Percentiles rank a stretch among this genome's conserved stretches.
Evolutionary conservation across 1,140 invertebrate species (phyloP).

Genomic region (Bombus turneri): DNA sequence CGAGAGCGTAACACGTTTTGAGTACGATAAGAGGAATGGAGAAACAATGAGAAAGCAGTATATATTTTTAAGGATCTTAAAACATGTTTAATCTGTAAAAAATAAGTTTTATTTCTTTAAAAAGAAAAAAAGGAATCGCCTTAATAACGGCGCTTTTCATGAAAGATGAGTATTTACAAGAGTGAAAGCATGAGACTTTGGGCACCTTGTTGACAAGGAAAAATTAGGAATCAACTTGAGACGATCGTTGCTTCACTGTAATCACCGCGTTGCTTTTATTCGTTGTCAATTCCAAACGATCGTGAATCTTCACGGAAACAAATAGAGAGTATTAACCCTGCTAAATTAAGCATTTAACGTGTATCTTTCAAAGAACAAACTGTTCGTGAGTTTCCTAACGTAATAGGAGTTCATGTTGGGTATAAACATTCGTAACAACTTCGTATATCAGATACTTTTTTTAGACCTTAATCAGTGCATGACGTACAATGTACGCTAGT

Average conservation of each 20-base stretch:
- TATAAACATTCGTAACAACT: slow-evolving; percentile 34
- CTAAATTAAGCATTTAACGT: slow-evolving; percentile 60
- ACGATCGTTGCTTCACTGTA: slow-evolving; percentile 54
- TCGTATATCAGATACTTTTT: slow-evolving; percentile 52
- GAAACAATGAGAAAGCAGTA: slow-evolving; percentile 23
- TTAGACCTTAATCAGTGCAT: slow-evolving; percentile 46
- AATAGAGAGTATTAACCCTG: slow-evolving; percentile 56
- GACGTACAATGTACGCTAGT: slow-evolving; percentile 50
- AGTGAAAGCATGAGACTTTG: neutral
- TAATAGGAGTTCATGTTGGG: slow-evolving; percentile 20
- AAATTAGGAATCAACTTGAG: slow-evolving; percentile 25
- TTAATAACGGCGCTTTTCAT: neutral
- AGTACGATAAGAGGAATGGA: slow-evolving; percentile 32
- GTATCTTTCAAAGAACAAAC: slow-evolving; percentile 47
- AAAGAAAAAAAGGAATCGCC: neutral
- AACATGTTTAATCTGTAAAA: slow-evolving; percentile 55
- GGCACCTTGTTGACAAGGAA: neutral
- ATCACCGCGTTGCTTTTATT: slow-evolving; percentile 61
- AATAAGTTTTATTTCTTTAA: slow-evolving; percentile 47
- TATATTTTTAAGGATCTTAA: slow-evolving; percentile 67
- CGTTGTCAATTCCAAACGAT: slow-evolving; percentile 29
- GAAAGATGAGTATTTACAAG: slow-evolving; percentile 16
- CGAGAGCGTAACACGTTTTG: slow-evolving; percentile 50
- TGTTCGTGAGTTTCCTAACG: slow-evolving; percentile 12
- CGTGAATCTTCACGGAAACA: slow-evolving; percentile 23